These are phyloP conservation scores for Mormyrops boulengeri DNA, from an alignment of 2,797 vertebrate genomes.

Conservation along the genomic window DNA sequence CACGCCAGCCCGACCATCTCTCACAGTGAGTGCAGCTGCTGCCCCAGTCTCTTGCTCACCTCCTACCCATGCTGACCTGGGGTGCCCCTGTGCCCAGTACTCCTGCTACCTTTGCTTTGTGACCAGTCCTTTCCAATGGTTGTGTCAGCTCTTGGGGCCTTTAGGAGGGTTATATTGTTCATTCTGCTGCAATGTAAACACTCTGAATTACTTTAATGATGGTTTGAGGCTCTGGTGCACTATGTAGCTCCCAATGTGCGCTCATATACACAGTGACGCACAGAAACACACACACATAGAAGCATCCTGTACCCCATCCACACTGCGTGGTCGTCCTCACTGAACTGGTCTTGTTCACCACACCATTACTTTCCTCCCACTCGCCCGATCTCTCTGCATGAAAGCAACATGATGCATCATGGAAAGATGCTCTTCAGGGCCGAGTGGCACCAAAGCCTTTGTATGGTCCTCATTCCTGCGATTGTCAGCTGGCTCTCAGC, in stretches of 20 bases:
- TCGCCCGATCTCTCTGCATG: not conserved
- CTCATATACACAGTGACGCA: not conserved
- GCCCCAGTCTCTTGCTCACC: not conserved
- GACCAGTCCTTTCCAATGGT: not conserved
- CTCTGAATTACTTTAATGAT: not conserved
- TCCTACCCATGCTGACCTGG: not conserved
- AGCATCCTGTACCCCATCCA: not conserved
- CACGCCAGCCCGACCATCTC: conserved; percentile 64
- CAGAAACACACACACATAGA: not conserved
- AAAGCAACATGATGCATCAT: conserved; percentile 13
- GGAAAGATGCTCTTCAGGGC: not conserved
- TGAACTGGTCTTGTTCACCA: not conserved
- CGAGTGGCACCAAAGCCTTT: conserved; percentile 10
- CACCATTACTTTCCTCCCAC: not conserved
- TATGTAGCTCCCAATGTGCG: not conserved
- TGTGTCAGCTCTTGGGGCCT: not conserved
- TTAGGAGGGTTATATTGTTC: not conserved
- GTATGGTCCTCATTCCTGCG: not conserved
- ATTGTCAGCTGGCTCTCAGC: not conserved
- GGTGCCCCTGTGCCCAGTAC: not conserved
- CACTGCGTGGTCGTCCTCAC: not conserved
- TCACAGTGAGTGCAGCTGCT: conserved; percentile 56
- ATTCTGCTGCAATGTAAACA: not conserved
- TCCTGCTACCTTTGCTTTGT: not conserved
- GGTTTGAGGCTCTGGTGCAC: not conserved